phyloP scores from a whole-genome alignment of 2,797 vertebrate genomes.

The Rachycentron canadum region DNA sequence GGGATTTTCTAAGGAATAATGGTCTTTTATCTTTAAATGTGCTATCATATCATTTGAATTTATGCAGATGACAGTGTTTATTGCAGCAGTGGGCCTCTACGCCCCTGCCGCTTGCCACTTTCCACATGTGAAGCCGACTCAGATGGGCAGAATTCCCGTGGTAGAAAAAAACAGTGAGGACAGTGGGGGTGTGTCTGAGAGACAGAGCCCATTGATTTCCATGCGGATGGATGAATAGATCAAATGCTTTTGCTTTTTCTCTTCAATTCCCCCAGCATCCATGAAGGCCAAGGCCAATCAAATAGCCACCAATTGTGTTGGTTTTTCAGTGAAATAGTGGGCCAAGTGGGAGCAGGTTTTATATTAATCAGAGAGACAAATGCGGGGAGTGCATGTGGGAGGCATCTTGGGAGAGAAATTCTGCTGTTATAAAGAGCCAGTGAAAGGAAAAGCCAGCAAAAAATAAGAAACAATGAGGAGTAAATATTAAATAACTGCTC shows the following conservation, averaged over 20 bases:
- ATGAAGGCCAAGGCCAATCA: conserved; percentile 76
- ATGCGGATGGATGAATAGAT: conserved; percentile 80
- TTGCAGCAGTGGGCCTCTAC: conserved; percentile 39
- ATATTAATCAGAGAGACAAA: conserved; percentile 80
- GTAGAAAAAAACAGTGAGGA: conserved; percentile 40
- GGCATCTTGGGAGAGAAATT: conserved; percentile 59
- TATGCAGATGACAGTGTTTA: conserved; percentile 55
- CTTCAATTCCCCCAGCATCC: conserved; percentile 68
- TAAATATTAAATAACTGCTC: conserved; percentile 61
- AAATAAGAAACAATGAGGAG: conserved; percentile 49
- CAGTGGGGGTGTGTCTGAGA: conserved; percentile 59
- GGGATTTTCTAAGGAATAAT: conserved; percentile 36
- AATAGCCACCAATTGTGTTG: conserved; percentile 79
- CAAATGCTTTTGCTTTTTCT: conserved; percentile 70
- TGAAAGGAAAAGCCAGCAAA: conserved; percentile 43
- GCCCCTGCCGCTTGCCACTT: conserved; percentile 38
- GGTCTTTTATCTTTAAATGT: conserved; percentile 43
- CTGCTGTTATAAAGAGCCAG: conserved; percentile 50
- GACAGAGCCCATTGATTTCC: conserved; percentile 79
- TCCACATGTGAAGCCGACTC: conserved; percentile 51
- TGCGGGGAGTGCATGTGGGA: conserved; percentile 64
- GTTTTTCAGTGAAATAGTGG: conserved; percentile 66
- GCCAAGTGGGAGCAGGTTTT: conserved; percentile 69
- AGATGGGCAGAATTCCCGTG: conserved; percentile 51
- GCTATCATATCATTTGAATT: conserved; percentile 41